Base-by-base conservation (phyloP, 2,888 invertebrate species). In the Amiota communis region DNA sequence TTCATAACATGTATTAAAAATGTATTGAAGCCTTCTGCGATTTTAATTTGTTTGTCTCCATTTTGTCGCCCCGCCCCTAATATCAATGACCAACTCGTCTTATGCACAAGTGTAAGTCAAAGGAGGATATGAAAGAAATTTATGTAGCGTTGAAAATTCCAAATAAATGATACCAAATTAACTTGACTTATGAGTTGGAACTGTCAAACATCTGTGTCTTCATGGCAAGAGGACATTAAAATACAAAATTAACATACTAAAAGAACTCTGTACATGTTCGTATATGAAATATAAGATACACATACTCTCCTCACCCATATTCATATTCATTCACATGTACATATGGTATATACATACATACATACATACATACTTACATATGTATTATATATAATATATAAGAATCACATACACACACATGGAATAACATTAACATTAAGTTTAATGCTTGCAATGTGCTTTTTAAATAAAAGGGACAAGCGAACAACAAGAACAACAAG, bases 111-210 rank as follows among this genome's bases (percentile, higher is more conserved):
- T 6, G 36, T 36, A 36, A 36, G 36, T 36, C 2, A 36, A 36
- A 36, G 46, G 75, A 72, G 74, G 75, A 76, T 77, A 75, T 72
- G 36, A 78, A 74, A 77, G 53, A 77, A 80, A 76, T 84, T 85
- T 85, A 87, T 87, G 77, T 87, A 84, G 83, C 87, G 85, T 85
- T 83, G 79, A 81, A 83, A 86, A 85, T 87, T 79, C 79, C 78
- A 80, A 84, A 87, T 84, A 87, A 87, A 87, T 87, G 86, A 83
- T 79, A 77, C 75, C 77, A 83, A 86, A 87, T 87, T 86, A 87
- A 87, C 82, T 82, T 87, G 87, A 84, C 86, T 86, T 87, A 87
- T 87, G 87, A 87, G 82, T 84, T 86, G 86, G 86, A 87, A 86
- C 86, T 85, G 81, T 81, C 83, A 82, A 81, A 82, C 86, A 82